These are phyloP conservation scores for Gasteruption jaculator DNA, from an alignment of 2,888 invertebrate genomes.

Conservation along the genomic window DNA sequence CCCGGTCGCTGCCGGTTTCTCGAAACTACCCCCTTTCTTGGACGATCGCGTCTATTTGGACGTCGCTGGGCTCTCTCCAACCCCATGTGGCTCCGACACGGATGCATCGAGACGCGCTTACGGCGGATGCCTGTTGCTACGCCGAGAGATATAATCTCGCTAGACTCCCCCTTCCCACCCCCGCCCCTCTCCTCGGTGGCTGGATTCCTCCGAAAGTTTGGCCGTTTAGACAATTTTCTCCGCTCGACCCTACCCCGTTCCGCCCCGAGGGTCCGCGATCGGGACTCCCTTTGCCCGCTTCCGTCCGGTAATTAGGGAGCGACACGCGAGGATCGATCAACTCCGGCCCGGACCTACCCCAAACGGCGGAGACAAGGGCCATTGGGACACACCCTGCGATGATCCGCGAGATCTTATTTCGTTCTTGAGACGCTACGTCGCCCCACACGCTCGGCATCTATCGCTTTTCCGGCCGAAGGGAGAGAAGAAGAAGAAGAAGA, in stretches of 20 bases:
- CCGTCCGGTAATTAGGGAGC: constrained; percentile 27
- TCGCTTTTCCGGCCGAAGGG: constrained; percentile 15
- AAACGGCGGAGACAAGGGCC: constrained; percentile 45
- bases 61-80: too few species aligned
- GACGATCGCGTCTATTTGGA: too few species aligned
- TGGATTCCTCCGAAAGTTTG: constrained; percentile 15
- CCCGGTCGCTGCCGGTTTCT: too few species aligned
- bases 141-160: constrained; percentile 34
- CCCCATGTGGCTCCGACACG: constrained; percentile 26
- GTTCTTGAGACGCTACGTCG: constrained; percentile 14
- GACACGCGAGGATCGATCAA: constrained; percentile 15
- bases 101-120: constrained; percentile 43
- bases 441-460: too few species aligned
- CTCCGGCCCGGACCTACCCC: constrained; percentile 38
- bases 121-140: constrained; percentile 51
- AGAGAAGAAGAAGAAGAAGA: constrained; percentile 15
- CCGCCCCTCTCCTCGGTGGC: constrained; percentile 10
- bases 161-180: constrained; percentile 19
- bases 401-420: constrained; percentile 36
- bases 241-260: constrained; percentile 10
- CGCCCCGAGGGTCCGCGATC: too few species aligned
- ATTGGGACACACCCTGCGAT: constrained; percentile 44
- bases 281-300: constrained; percentile 32
- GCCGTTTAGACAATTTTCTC: constrained; percentile 15
- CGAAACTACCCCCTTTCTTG: too few species aligned